Percentiles rank a stretch among this genome's conserved stretches.
Conservation (phyloP, 2,797 vertebrate species). For the Sebastes itinus region DNA sequence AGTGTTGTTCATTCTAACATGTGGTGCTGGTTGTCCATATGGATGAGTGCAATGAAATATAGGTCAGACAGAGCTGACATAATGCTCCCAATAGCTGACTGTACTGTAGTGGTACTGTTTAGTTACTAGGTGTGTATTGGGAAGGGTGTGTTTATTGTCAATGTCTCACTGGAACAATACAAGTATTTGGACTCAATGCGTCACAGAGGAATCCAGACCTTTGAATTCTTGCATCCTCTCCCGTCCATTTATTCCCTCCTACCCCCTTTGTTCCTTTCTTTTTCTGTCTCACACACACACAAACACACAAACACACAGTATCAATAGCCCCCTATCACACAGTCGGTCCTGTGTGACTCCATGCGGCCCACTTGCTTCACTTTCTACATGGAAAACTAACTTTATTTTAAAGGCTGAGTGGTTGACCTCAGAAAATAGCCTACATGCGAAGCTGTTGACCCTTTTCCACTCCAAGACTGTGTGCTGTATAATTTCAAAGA, state of each 20-base stretch:
- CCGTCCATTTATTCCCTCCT: slow-evolving; percentile 48
- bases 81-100: slow-evolving; percentile 14
- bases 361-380: background rate
- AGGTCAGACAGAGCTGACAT: slow-evolving; percentile 7
- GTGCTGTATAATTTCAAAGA: slow-evolving; percentile 47
- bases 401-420: slow-evolving; percentile 23
- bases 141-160: slow-evolving; percentile 59
- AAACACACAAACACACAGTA: background rate
- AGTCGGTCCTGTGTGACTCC: background rate
- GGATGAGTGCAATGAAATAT: background rate
- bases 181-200: slow-evolving; percentile 55
- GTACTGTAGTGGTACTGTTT: slow-evolving; percentile 54
- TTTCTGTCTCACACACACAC: background rate
- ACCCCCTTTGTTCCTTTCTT: slow-evolving; percentile 36
- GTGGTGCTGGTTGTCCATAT: background rate
- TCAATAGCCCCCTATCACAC: slow-evolving; percentile 19
- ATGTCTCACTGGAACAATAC: slow-evolving; percentile 56
- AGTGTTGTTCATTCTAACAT: background rate
- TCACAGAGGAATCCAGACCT: slow-evolving; percentile 56
- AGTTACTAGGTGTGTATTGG: slow-evolving; percentile 65
- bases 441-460: slow-evolving; percentile 11
- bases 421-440: slow-evolving; percentile 23
- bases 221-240: slow-evolving; percentile 67
- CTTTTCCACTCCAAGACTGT: slow-evolving; percentile 12
- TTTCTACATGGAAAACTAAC: slow-evolving; percentile 3